Base-by-base conservation (phyloP, 2,888 invertebrate species). In the Cerastoderma edule region DNA sequence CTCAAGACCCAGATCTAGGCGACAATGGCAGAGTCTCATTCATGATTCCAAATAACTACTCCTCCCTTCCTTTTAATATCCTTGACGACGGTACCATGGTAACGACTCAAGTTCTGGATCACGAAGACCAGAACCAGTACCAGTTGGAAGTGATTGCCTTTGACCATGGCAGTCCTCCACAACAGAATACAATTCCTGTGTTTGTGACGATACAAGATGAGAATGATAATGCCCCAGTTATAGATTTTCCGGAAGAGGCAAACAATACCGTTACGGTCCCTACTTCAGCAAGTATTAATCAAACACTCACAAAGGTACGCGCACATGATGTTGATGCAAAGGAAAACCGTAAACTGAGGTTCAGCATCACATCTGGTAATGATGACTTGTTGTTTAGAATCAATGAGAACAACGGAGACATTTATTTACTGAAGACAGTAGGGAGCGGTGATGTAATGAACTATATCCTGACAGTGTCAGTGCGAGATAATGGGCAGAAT, bases 1-100 rank as follows among this genome's bases (percentile, higher is more conserved):
- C 85, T 16, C 50, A 71, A 0, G 98, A 99, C 92, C 96, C 96
- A 89, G 98, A 99, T 90, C 95, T 96, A 54, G 98, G 97, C 1
- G 73, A 78, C 48, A 90, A 89, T 79, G 86, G 83, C 10, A 30
- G 35, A 54, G 65, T 86, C 28, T 79, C 83, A 2, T 86, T 76
- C 60, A 67, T 73, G 56, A 75, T 83, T 5, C 75, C 83, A 2
- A 39, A 69, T 13, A 67, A 73, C 33, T 77, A 72, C 44, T 56
- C 76, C 3, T 44, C 50, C 2, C 77, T 75, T 30, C 87, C 88
- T 30, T 88, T 89, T 67, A 33, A 77, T 30, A 73, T 87, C 3
- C 69, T 81, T 8, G 78, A 84, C 16, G 83, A 87, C 71, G 89
- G 89, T 28, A 80, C 79, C 19, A 77, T 89, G 19, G 67, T 82